Evolutionary conservation across 1,140 invertebrate species (phyloP).

Genomic region (Bombus cullumanus): DNA sequence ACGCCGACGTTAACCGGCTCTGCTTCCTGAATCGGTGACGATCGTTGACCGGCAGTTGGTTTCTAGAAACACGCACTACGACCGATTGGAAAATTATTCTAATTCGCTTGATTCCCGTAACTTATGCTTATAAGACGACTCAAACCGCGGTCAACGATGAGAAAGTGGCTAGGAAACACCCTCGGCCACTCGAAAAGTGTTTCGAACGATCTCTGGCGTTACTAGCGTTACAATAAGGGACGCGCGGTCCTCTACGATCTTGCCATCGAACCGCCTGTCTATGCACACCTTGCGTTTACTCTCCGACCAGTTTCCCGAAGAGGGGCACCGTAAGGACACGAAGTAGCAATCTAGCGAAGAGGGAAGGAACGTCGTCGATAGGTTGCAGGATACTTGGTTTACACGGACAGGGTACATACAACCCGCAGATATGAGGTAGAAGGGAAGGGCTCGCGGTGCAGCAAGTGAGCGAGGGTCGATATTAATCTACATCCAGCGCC

Average conservation of each 20-base stretch:
- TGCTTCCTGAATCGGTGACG: background rate
- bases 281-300: background rate
- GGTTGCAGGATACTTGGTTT: conserved; percentile 36
- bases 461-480: conserved; percentile 70
- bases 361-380: conserved; percentile 17
- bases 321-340: conserved; percentile 1
- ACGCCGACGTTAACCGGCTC: background rate
- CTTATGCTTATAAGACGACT: background rate
- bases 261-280: background rate
- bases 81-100: conserved; percentile 33
- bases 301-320: conserved; percentile 13
- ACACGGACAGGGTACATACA: conserved; percentile 27
- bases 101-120: background rate
- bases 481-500: conserved; percentile 75
- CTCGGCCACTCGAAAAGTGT: background rate
- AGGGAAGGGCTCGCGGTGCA: conserved; percentile 55
- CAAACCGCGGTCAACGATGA: background rate
- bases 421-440: conserved; percentile 60
- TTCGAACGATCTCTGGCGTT: background rate
- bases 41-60: background rate
- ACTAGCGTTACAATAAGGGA: background rate
- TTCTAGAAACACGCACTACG: background rate
- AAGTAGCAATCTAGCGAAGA: background rate
- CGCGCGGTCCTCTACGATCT: background rate
- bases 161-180: background rate